Percentiles rank a stretch among this genome's conserved stretches.
Conservation (phyloP, 1,140 invertebrate species). For the Uloborus diversus region DNA sequence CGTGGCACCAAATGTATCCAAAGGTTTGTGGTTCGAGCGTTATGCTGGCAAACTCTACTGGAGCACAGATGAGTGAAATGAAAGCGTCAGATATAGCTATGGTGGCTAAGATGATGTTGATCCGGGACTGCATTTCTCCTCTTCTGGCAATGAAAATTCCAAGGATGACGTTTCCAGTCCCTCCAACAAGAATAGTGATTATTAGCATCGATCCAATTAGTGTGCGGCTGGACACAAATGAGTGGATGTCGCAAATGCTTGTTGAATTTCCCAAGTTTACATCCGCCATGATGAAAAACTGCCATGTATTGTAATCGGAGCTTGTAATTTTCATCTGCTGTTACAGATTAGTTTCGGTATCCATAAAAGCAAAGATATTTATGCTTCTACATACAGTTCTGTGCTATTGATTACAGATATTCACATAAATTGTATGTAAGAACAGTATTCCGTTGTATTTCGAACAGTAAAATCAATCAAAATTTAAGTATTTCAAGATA, state of each 20-base stretch:
- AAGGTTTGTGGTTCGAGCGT: constrained; percentile 5
- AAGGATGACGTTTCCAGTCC: background rate
- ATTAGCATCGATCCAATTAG: background rate
- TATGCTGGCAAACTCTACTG: constrained; percentile 10
- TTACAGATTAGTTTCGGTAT: too few relatives aligned
- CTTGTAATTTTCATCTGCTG: too few relatives aligned
- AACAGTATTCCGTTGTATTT: too few relatives aligned
- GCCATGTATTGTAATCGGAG: too few relatives aligned
- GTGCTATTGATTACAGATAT: too few relatives aligned
- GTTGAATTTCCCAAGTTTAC: background rate
- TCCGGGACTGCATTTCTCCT: constrained; percentile 25
- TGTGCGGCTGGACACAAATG: background rate
- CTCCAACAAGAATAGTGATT: constrained; percentile 1
- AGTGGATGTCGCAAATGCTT: background rate
- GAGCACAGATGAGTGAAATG: background rate
- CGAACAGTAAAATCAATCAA: too few relatives aligned
- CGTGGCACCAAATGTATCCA: background rate
- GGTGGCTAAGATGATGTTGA: constrained; percentile 24
- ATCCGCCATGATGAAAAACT: too few relatives aligned
- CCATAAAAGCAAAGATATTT: too few relatives aligned
- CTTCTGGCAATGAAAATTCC: background rate
- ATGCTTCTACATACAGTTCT: too few relatives aligned
- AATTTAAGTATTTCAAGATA: too few relatives aligned
- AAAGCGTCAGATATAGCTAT: constrained; percentile 21
- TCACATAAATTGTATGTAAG: too few relatives aligned